Evolutionary conservation across 2,888 invertebrate species (phyloP), one percentile per base, ranked within the genome.

Genomic region (Myathropa florea): DNA sequence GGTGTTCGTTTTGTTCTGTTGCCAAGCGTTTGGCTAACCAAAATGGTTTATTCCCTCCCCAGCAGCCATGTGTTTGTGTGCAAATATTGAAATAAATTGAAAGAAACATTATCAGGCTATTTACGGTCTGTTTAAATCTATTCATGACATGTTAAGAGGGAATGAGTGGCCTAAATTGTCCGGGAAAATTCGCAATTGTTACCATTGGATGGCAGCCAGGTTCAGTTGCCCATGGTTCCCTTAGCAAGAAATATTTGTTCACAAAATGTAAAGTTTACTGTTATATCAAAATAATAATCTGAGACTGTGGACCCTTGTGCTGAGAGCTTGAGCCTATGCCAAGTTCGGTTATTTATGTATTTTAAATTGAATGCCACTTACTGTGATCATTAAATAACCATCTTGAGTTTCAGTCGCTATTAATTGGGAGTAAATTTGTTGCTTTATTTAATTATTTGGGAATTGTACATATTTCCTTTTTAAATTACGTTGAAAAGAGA

Each of bases 1-100:
- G 80, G 55, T 76, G 73, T 59, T 64, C 63, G 65, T 83, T 78
- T 75, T 70, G 86, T 68, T 77, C 68, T 61, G 82, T 61, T 86
- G 86, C 86, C 86, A 86, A 86, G 78, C 83, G 83, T 78, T 83
- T 78, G 83, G 83, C 77, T 86, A 86, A 86, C 86, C 85, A 68
- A 73, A 83, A 83, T 86, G 77, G 78, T 86, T 86, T 83, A 86
- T 83, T 73, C 70, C 86, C 77, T 78, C 63, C 72, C 73, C 60
- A 72, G 73, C 59, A 36, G 26, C 14, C 30, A 60, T 81, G 76
- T 82, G 72, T 86, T 77, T 78, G 67, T 83, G 83, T 82, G 70
- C 70, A 86, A 86, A 86, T 86, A 86, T 86, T 86, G 86, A 86
- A 86, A 86, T 86, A 86, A 86, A 86, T 86, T 86, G 86, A 86